These are phyloP conservation scores for Mycalesis mineus DNA, from an alignment of 2,888 invertebrate genomes.

Conservation along the genomic window DNA sequence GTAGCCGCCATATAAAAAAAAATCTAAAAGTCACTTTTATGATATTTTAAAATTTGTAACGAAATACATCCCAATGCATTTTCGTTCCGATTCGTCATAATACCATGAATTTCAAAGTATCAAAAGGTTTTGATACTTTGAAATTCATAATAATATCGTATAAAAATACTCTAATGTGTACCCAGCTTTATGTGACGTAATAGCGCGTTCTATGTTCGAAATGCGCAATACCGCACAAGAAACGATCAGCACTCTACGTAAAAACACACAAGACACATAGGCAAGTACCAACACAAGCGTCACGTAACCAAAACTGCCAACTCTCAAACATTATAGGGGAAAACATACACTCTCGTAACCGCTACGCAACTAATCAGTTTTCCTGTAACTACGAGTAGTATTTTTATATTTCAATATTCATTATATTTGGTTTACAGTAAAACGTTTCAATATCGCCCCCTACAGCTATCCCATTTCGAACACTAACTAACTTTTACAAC, in stretches of 20 bases:
- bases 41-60: too few species aligned
- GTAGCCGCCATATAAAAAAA: too few species aligned
- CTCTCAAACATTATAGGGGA: slow-evolving; percentile 32
- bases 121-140: too few species aligned
- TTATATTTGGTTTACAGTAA: slow-evolving; percentile 53
- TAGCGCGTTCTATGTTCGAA: too few species aligned
- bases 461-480: slow-evolving; percentile 18
- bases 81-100: too few species aligned
- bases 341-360: slow-evolving; percentile 33
- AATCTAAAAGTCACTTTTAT: too few species aligned
- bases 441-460: slow-evolving; percentile 27
- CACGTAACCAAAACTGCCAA: slow-evolving; percentile 35
- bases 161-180: too few species aligned
- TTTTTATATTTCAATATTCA: slow-evolving; percentile 28
- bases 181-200: too few species aligned
- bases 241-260: slow-evolving; percentile 12
- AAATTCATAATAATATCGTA: too few species aligned
- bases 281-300: slow-evolving; percentile 31
- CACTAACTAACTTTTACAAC: slow-evolving; percentile 22
- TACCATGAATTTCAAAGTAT: too few species aligned
- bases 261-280: slow-evolving; percentile 13
- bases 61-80: too few species aligned
- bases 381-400: slow-evolving; percentile 25
- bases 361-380: slow-evolving; percentile 36
- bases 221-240: too few species aligned